A percentile compares a stretch with the other conserved stretches of the same genome.
These are phyloP conservation scores for Napeogenes sylphis DNA, from an alignment of 2,888 invertebrate genomes.

Conservation along the genomic window DNA sequence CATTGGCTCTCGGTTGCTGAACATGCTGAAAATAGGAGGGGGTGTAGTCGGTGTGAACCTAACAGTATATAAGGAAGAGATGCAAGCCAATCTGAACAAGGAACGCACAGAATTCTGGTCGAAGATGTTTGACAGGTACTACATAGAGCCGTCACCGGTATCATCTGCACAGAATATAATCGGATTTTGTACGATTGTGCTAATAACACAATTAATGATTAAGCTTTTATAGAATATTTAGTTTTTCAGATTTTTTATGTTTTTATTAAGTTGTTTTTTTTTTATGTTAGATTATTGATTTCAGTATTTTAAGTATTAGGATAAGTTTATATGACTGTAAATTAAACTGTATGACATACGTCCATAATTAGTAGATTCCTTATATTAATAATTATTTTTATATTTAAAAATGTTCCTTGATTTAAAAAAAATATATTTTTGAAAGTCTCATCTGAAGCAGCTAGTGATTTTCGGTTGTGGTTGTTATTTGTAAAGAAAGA, in stretches of 20 bases:
- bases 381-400: no score
- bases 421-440: no score
- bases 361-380: no score
- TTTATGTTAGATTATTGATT: not conserved
- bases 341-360: no score
- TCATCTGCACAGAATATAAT: constrained; percentile 33
- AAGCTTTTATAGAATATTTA: constrained; percentile 10
- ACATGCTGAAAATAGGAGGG: constrained; percentile 31
- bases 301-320: not conserved
- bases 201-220: constrained; percentile 27
- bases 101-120: constrained; percentile 41
- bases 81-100: constrained; percentile 36
- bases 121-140: constrained; percentile 31
- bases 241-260: not conserved
- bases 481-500: no score
- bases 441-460: no score
- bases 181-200: constrained; percentile 27
- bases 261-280: not conserved
- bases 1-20: constrained; percentile 6
- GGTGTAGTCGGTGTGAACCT: constrained; percentile 27
- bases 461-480: no score
- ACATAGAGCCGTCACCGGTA: constrained; percentile 33
- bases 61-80: constrained; percentile 28
- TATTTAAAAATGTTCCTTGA: no score
- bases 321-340: no score